Evolutionary conservation across 1,140 invertebrate species (phyloP).

Genomic region (Drosophila serrata): DNA sequence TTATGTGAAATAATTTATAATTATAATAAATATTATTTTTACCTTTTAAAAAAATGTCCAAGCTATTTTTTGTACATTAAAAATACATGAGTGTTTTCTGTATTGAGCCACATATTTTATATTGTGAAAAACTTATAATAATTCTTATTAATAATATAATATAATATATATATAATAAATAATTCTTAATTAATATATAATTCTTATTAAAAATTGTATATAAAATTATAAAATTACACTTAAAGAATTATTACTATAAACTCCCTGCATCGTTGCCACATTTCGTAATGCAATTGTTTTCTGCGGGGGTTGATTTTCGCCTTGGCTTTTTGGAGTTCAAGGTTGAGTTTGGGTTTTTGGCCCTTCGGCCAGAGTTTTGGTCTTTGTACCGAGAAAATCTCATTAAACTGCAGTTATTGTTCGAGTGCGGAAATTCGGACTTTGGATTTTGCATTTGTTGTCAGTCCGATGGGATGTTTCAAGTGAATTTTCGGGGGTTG

Average conservation of each 20-base stretch:
- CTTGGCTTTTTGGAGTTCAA: slow-evolving; percentile 48
- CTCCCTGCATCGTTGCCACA: slow-evolving; percentile 52
- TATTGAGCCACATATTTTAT: no score
- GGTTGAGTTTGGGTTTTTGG: slow-evolving; percentile 41
- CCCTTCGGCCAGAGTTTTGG: slow-evolving; percentile 20
- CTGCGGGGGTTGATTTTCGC: slow-evolving; percentile 42
- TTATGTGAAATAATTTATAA: background rate
- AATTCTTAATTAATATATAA: no score
- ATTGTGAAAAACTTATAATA: background rate
- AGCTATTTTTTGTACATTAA: background rate
- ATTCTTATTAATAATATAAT: no score
- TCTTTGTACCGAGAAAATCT: slow-evolving; percentile 50
- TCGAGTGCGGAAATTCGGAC: slow-evolving; percentile 21
- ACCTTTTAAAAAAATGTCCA: no score
- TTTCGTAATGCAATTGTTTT: slow-evolving; percentile 64
- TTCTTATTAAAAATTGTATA: no score
- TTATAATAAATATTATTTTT: background rate
- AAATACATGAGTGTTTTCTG: background rate
- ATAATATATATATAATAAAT: no score
- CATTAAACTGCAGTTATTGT: slow-evolving; percentile 73
- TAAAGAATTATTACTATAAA: background rate
- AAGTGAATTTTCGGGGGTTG: slow-evolving; percentile 14
- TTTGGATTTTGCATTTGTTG: slow-evolving; percentile 16
- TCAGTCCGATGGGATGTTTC: slow-evolving; percentile 23
- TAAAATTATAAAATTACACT: background rate